Conservation (phyloP, 1,140 invertebrate genomes). For the Ectropis grisescens region DNA sequence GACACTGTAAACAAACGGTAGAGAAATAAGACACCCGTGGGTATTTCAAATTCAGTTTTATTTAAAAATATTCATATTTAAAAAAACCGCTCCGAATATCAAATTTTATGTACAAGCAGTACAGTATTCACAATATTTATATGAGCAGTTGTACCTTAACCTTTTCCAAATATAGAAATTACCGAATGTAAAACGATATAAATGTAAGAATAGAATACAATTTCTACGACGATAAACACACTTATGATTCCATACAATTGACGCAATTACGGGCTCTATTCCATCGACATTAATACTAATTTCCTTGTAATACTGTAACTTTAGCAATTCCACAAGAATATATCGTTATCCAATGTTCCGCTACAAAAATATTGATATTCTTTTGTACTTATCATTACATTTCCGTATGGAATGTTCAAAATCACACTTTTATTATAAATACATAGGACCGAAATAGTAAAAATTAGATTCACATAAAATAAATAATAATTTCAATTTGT, state of each 20-base stretch:
- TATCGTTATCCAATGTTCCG: constrained; percentile 33
- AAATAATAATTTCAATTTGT: constrained; percentile 50
- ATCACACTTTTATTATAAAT: constrained; percentile 49
- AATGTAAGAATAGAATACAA: constrained; percentile 27
- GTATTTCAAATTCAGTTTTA: constrained; percentile 53
- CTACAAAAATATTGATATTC: constrained; percentile 63
- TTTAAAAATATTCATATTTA: constrained; percentile 60
- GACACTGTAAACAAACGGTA: too few species aligned
- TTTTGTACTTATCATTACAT: constrained; percentile 65
- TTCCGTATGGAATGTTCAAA: constrained; percentile 62
- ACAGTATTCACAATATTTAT: constrained; percentile 13
- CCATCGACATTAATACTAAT: constrained; percentile 38
- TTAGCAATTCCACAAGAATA: constrained; percentile 42
- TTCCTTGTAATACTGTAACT: constrained; percentile 52
- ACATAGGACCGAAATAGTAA: constrained; percentile 47
- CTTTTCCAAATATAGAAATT: constrained; percentile 34
- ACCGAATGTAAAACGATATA: constrained; percentile 51
- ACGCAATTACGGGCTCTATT: constrained; percentile 22
- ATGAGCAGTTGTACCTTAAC: constrained; percentile 31
- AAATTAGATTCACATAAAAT: constrained; percentile 43
- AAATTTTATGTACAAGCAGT: constrained; percentile 16
- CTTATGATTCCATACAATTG: constrained; percentile 33
- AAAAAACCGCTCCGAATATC: constrained; percentile 35
- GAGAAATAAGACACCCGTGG: too few species aligned
- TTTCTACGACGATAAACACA: constrained; percentile 24